Base-by-base conservation (phyloP, 1,140 invertebrate genomes). In the Listronotus bonariensis region DNA sequence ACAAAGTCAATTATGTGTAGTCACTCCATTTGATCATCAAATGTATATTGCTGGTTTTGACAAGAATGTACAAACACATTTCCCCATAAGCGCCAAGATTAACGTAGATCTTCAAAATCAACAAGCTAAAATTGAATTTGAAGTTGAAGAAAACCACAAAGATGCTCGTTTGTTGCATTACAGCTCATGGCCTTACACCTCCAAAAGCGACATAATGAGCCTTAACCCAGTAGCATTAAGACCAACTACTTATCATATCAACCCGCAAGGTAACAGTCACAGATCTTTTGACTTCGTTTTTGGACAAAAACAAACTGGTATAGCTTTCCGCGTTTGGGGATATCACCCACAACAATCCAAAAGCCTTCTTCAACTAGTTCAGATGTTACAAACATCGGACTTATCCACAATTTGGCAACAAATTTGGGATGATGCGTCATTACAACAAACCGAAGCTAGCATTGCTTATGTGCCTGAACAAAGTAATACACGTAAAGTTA, bases 11-110 rank as follows among this genome's bases (percentile, higher is more conserved):
- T 73, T 88, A 68, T 84, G 87, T 38, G 88, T 89, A 73, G 71
- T 88, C 6, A 80, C 86, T 46, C 87, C 88, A 2, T 84, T 87
- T 72, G 79, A 84, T 17, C 79, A 83, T 56, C 80, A 85, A 53
- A 76, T 82, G 6, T 86, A 87, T 60, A 73, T 82, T 36, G 80
- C 83, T 17, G 88, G 87, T 59, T 72, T 85, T 2, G 83, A 88
- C 14, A 82, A 77, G 58, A 85, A 85, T 65, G 11, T 82, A 0
- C 84, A 88, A 61, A 0, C 86, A 0, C 73, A 85, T 67, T 6
- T 86, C 6, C 86, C 88, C 14, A 10, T 84, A 31, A 77, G 78
- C 38, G 52, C 76, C 34, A 69, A 80, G 34, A 48, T 81, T 11
- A 64, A 82, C 55, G 58, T 81, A 20, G 81, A 87, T 66, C 8